Conservation (phyloP, 1,140 invertebrate species). For the Lucilia cuprina region DNA sequence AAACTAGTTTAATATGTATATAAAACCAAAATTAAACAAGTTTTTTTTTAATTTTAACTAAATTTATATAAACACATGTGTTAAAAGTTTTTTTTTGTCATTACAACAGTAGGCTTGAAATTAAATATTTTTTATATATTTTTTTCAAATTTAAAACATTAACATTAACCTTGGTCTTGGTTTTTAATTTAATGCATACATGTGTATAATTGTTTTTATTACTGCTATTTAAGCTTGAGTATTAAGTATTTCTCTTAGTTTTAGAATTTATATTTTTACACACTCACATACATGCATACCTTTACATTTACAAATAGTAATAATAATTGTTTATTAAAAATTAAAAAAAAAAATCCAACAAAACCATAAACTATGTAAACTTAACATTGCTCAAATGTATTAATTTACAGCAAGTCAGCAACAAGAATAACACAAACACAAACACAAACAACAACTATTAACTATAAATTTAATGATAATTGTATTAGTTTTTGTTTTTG, state of each 20-base stretch:
- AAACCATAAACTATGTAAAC: background rate
- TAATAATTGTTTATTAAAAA: constrained; percentile 27
- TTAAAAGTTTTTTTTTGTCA: background rate
- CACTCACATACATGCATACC: no score
- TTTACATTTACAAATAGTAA: constrained; percentile 18
- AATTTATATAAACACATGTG: no score
- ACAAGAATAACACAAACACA: no score
- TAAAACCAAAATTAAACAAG: background rate
- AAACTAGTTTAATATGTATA: background rate
- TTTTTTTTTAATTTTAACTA: background rate
- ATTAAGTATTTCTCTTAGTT: no score
- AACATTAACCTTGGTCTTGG: constrained; percentile 35
- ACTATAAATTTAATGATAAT: no score
- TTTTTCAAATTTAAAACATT: constrained; percentile 18
- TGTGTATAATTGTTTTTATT: background rate
- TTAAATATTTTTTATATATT: background rate
- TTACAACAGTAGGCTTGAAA: background rate
- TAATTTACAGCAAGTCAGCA: constrained; percentile 21
- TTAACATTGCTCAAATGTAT: constrained; percentile 21
- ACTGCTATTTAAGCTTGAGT: no score
- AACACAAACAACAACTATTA: no score
- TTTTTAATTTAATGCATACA: background rate
- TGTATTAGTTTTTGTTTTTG: background rate
- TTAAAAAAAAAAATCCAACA: constrained; percentile 15
- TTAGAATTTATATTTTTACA: no score